Evolutionary conservation across 1,140 invertebrate species (phyloP).

Genomic region (Pentalonia nigronervosa): DNA sequence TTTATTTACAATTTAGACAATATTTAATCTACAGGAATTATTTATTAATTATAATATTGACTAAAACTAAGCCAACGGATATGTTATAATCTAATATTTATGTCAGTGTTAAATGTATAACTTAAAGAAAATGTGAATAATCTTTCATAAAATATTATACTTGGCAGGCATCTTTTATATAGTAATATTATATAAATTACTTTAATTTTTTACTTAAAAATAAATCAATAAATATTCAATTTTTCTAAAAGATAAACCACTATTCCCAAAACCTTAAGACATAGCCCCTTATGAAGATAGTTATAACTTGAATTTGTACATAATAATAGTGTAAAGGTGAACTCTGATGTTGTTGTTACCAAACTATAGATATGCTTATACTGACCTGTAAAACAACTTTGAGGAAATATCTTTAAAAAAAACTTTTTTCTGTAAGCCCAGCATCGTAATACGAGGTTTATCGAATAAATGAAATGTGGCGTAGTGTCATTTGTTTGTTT

Average conservation of each 20-base stretch:
- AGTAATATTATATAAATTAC: background rate
- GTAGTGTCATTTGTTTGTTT: background rate
- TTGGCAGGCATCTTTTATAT: background rate
- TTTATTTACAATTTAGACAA: too few relatives aligned
- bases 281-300: background rate
- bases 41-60: too few relatives aligned
- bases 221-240: background rate
- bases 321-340: background rate
- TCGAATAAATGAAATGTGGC: background rate
- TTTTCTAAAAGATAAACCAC: background rate
- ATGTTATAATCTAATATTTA: too few relatives aligned
- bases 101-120: too few relatives aligned
- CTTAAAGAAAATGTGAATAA: background rate
- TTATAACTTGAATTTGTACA: background rate
- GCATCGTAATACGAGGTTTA: background rate
- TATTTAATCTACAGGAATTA: too few relatives aligned
- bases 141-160: background rate
- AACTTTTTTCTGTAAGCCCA: background rate
- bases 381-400: background rate
- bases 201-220: background rate
- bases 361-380: background rate
- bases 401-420: background rate
- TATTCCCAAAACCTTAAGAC: background rate
- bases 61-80: too few relatives aligned
- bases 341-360: background rate